A percentile compares a stretch with the other conserved stretches of the same genome.
Conservation (phyloP, 2,797 vertebrate species). For the Setipinna tenuifilis region DNA sequence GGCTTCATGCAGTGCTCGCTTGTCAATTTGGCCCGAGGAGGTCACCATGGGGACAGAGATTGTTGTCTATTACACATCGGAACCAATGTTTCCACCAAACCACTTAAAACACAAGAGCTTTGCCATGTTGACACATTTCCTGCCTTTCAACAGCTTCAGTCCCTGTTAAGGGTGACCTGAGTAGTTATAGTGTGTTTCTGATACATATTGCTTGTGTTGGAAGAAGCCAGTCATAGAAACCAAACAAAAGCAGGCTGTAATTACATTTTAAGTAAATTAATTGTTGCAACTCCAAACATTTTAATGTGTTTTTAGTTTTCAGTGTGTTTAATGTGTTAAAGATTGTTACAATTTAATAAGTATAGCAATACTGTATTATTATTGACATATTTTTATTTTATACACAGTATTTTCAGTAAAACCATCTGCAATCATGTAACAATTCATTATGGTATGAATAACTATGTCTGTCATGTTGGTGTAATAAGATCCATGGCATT, state of each 20-base stretch:
- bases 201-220: background rate
- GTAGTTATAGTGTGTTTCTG: background rate
- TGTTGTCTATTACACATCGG: background rate
- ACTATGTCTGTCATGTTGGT: too few species aligned
- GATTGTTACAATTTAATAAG: too few species aligned
- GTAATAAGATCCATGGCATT: background rate
- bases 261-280: background rate
- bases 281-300: background rate
- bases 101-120: background rate
- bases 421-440: too few species aligned
- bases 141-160: background rate
- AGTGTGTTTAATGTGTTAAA: too few species aligned
- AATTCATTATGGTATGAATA: too few species aligned
- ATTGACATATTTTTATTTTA: too few species aligned
- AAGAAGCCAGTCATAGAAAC: background rate
- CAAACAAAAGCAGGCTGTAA: background rate
- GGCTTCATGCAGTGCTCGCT: background rate
- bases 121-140: background rate
- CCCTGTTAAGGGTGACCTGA: background rate
- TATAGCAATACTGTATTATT: too few species aligned
- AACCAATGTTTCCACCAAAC: background rate
- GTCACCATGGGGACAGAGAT: slow-evolving; percentile 9
- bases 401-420: too few species aligned
- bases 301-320: too few species aligned
- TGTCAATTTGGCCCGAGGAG: slow-evolving; percentile 30